Conservation (phyloP, 2,797 vertebrate species). For the Lacerta agilis region DNA sequence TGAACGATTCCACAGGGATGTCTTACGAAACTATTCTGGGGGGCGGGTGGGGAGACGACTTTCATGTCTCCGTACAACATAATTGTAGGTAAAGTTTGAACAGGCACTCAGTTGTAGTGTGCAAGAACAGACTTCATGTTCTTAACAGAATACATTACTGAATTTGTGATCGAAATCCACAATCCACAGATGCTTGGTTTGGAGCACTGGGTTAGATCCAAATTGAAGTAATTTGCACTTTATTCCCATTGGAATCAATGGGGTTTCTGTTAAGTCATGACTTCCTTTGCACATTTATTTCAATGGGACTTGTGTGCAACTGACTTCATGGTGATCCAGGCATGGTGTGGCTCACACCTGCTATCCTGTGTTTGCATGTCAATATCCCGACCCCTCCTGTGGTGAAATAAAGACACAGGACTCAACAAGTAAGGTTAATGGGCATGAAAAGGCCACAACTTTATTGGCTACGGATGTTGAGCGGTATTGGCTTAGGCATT, state of each 20-base stretch:
- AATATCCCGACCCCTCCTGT: no score
- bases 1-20: conserved; percentile 48
- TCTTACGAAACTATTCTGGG: conserved; percentile 34
- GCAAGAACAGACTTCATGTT: background rate
- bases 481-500: no score
- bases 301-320: background rate
- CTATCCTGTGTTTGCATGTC: no score
- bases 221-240: background rate
- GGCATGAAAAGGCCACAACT: no score
- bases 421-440: no score
- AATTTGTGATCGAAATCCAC: background rate
- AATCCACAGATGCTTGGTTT: background rate
- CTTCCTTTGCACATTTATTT: background rate
- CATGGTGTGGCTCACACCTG: no score
- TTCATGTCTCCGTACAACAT: conserved; percentile 2
- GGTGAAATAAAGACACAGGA: no score
- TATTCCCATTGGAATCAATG: background rate
- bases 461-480: no score
- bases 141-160: background rate
- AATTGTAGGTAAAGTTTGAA: conserved; percentile 21
- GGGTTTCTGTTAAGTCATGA: background rate
- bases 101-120: conserved; percentile 13
- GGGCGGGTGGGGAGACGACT: background rate
- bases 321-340: no score
- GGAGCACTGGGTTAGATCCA: background rate